These are phyloP conservation scores for Allacma fusca DNA, from an alignment of 2,888 invertebrate species.

Conservation along the genomic window DNA sequence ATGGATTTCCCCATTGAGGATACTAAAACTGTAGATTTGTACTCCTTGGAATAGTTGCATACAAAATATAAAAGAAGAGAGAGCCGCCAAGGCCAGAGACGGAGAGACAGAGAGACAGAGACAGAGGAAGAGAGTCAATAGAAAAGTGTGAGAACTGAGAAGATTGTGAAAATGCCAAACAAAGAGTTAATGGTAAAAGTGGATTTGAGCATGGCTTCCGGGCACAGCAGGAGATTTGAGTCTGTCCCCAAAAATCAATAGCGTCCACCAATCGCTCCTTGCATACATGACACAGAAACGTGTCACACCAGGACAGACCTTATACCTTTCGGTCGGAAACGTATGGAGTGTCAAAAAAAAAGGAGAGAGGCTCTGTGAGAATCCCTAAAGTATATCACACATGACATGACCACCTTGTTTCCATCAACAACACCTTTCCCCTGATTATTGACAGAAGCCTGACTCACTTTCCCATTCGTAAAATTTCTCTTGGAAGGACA, in stretches of 20 bases:
- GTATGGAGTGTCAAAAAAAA: neutral
- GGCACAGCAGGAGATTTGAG: constrained; percentile 61
- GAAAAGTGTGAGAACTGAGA: constrained; percentile 42
- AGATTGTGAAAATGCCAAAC: constrained; percentile 55
- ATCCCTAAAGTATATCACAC: constrained; percentile 2
- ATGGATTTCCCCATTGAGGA: no score
- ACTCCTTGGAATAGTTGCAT: no score
- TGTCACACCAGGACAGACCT: neutral
- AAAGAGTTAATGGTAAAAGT: constrained; percentile 62
- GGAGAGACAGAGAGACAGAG: neutral
- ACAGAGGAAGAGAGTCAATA: neutral
- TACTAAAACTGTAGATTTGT: no score
- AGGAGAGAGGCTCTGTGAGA: neutral
- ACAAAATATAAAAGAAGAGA: no score
- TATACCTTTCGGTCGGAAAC: neutral
- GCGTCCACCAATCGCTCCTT: constrained; percentile 28
- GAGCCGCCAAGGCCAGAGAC: neutral
- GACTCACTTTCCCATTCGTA: neutral
- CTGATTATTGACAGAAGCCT: neutral
- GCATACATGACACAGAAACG: constrained; percentile 12
- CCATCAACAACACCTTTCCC: constrained; percentile 16
- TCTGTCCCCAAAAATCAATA: constrained; percentile 55
- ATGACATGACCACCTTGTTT: constrained; percentile 16
- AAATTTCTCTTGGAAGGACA: neutral
- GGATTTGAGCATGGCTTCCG: constrained; percentile 61